A percentile compares a stretch with the other conserved stretches of the same genome.
Evolutionary conservation across 2,113 vertebrate species (phyloP).

Genomic region (Aldabrachelys gigantea): DNA sequence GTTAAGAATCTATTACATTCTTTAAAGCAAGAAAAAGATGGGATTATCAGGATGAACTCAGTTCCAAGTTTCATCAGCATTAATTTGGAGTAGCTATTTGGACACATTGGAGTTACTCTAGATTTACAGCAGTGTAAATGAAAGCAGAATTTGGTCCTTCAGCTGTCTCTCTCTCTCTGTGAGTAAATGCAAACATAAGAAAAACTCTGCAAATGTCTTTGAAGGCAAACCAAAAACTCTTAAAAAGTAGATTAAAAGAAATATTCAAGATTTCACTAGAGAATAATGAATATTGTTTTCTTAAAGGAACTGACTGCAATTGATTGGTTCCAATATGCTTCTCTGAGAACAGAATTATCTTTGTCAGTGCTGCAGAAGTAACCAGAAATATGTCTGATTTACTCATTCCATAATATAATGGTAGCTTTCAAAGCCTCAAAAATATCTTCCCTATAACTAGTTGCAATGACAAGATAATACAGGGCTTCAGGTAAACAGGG

Average conservation of each 20-base stretch:
- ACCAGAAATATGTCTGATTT: conserved; percentile 10
- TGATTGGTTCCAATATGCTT: not conserved
- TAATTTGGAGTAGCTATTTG: not conserved
- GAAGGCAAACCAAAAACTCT: not conserved
- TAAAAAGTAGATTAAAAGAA: not conserved
- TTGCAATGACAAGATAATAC: conserved; percentile 9
- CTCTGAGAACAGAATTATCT: not conserved
- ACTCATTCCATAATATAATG: not conserved
- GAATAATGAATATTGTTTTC: not conserved
- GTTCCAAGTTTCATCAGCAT: not conserved
- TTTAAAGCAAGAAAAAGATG: not conserved
- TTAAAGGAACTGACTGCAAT: not conserved
- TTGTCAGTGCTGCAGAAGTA: not conserved
- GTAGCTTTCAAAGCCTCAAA: not conserved
- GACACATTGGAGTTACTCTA: not conserved
- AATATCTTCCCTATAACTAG: not conserved
- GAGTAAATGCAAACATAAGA: not conserved
- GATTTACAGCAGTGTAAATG: not conserved
- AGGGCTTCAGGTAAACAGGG: conserved; percentile 9
- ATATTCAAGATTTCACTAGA: not conserved
- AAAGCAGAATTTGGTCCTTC: not conserved
- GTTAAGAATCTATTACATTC: not conserved
- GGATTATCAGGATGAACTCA: not conserved
- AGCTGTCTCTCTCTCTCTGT: not conserved
- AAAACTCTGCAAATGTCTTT: not conserved